Evolutionary conservation across 2,888 invertebrate species (phyloP).

Genomic region (Lamproptera curius): DNA sequence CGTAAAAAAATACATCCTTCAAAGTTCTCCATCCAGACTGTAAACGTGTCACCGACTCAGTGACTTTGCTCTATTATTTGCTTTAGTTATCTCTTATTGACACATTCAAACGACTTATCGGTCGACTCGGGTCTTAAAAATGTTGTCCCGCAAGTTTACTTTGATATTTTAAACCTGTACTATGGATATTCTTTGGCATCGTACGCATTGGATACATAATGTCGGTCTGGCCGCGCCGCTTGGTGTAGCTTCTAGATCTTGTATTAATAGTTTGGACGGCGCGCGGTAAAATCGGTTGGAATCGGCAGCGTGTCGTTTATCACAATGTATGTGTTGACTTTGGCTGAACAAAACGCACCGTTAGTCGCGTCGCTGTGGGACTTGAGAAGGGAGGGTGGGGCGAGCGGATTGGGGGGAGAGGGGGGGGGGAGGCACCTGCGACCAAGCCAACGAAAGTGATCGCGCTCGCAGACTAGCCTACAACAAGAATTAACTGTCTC

Average conservation of each 20-base stretch:
- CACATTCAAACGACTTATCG: conserved; percentile 68
- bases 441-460: conserved; percentile 45
- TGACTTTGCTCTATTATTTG: conserved; percentile 57
- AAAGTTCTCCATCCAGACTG: conserved; percentile 24
- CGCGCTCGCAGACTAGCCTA: conserved; percentile 36
- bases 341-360: conserved; percentile 52
- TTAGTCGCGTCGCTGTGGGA: conserved; percentile 33
- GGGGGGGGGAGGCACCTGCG: conserved; percentile 37
- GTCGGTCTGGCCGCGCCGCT: too few relatives aligned
- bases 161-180: conserved; percentile 23
- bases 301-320: conserved; percentile 24
- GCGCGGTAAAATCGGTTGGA: conserved; percentile 25
- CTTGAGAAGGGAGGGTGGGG: conserved; percentile 24
- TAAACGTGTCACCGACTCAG: conserved; percentile 57
- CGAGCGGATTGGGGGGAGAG: conserved; percentile 23
- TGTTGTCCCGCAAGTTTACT: conserved; percentile 31
- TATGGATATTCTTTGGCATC: conserved; percentile 1
- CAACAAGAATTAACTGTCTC: conserved; percentile 34
- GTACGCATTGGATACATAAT: conserved; percentile 13
- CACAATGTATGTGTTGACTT: conserved; percentile 35
- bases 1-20: background rate
- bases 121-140: conserved; percentile 54
- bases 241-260: background rate
- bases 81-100: conserved; percentile 67
- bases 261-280: background rate